Percentiles rank a stretch among this genome's conserved stretches.
phyloP scores from a whole-genome alignment of 2,888 invertebrate genomes.

The Synanthedon tipuliformis region DNA sequence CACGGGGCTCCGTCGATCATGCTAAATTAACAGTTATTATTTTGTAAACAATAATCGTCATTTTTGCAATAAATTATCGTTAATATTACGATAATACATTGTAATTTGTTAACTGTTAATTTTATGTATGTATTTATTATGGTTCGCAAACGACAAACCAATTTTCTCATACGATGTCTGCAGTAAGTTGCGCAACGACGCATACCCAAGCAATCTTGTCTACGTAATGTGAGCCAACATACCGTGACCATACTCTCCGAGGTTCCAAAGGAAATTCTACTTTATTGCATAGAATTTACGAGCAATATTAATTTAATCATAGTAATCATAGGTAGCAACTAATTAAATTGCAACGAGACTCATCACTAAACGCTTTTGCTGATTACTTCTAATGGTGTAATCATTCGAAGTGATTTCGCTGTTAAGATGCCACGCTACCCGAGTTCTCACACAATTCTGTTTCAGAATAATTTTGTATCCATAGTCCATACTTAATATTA shows the following conservation, averaged over 20 bases:
- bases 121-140: too few species aligned
- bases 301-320: neutral
- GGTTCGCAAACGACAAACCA: neutral
- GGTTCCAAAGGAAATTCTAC: neutral
- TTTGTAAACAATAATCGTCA: too few species aligned
- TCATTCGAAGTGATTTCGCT: neutral
- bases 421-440: too few species aligned
- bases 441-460: too few species aligned
- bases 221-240: conserved; percentile 13
- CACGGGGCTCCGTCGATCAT: too few species aligned
- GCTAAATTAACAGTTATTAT: too few species aligned
- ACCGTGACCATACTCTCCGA: conserved; percentile 15
- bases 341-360: neutral
- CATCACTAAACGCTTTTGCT: conserved; percentile 3
- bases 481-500: too few species aligned
- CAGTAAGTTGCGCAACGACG: conserved; percentile 16
- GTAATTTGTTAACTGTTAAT: too few species aligned
- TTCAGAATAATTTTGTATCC: too few species aligned
- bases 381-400: neutral
- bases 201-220: conserved; percentile 16
- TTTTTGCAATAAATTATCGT: too few species aligned
- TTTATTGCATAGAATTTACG: neutral
- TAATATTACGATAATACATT: too few species aligned
- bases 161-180: conserved; percentile 9
- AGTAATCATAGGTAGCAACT: neutral